Percentiles rank a stretch among this genome's conserved stretches.
Evolutionary conservation across 2,113 vertebrate genomes (phyloP).

Genomic region (Carettochelys insculpta): DNA sequence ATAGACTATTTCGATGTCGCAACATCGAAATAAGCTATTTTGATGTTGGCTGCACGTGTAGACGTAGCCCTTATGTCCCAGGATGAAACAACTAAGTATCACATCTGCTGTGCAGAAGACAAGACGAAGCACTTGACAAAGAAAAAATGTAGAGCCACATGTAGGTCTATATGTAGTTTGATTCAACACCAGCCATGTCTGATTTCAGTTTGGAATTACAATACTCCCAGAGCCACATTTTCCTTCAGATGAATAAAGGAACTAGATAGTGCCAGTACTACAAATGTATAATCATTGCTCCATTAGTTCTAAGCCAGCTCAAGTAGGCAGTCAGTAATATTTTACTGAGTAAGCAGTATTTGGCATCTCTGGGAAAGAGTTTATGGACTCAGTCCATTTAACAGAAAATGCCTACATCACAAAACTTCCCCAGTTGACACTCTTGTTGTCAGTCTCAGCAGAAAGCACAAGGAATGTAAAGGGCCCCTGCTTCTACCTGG

Average conservation of each 20-base stretch:
- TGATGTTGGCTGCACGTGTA: no score
- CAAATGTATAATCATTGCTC: neutral
- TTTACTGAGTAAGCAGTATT: neutral
- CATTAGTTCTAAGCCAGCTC: neutral
- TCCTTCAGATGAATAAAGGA: neutral
- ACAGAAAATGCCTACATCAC: neutral
- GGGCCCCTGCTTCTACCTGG: neutral
- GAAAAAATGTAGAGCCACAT: neutral
- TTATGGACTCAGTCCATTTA: neutral
- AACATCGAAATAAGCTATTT: no score
- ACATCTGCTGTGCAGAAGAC: neutral
- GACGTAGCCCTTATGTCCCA: no score
- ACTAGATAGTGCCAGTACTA: fast-evolving
- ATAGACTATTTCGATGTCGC: no score
- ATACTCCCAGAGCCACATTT: neutral
- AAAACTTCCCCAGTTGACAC: neutral
- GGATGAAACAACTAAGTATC: neutral
- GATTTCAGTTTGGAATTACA: neutral
- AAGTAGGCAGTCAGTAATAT: neutral
- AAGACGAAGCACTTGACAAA: neutral
- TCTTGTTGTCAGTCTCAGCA: neutral
- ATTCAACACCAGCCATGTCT: neutral
- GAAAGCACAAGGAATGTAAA: neutral
- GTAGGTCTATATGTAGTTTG: neutral
- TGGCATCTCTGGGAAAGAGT: neutral